Percentiles rank a stretch among this genome's conserved stretches.
phyloP scores from a whole-genome alignment of 2,113 vertebrate genomes.

The Tyrannus savana region DNA sequence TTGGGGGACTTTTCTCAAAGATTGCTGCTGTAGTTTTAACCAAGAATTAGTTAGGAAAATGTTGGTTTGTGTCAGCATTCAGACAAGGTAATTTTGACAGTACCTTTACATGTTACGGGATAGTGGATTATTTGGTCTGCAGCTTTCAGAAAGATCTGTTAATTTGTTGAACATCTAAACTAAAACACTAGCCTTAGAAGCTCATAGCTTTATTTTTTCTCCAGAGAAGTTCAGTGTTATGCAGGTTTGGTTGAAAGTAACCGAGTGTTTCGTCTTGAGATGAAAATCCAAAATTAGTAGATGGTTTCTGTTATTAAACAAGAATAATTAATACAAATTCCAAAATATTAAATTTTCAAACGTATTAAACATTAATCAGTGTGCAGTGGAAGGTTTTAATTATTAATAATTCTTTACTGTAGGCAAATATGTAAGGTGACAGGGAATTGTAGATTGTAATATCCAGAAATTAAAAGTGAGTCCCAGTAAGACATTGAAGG shows the following conservation, averaged over 20 bases:
- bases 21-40: not conserved
- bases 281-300: not conserved
- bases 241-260: not conserved
- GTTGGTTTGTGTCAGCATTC: not conserved
- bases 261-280: not conserved
- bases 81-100: not conserved
- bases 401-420: not conserved
- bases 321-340: not conserved
- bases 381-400: not conserved
- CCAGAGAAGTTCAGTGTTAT: not conserved
- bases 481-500: not conserved
- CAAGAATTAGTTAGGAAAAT: not conserved
- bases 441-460: not conserved
- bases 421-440: not conserved
- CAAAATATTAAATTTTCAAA: not conserved
- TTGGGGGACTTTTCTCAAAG: not conserved
- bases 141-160: not conserved
- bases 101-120: not conserved
- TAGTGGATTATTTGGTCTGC: not conserved
- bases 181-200: not conserved
- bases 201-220: not conserved
- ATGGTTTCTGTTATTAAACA: not conserved
- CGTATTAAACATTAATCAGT: not conserved
- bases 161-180: not conserved
- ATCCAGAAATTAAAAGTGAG: not conserved